Percentiles rank a stretch among this genome's conserved stretches.
Evolutionary conservation across 1,140 invertebrate genomes (phyloP).

Genomic region (Papilio helenus): DNA sequence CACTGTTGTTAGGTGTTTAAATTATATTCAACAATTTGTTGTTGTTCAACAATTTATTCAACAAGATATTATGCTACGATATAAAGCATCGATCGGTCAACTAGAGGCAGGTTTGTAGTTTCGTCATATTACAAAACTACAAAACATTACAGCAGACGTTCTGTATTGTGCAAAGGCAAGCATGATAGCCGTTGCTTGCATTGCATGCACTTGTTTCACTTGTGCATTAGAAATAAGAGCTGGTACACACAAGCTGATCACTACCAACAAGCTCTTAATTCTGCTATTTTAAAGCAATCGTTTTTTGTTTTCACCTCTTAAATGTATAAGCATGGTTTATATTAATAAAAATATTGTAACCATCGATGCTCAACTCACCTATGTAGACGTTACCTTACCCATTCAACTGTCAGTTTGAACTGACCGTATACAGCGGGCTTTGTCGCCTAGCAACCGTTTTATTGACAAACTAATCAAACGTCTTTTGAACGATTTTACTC

Average conservation of each 20-base stretch:
- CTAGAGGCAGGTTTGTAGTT: background rate
- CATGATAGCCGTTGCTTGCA: background rate
- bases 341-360: too few relatives aligned
- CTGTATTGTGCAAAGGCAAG: background rate
- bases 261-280: background rate
- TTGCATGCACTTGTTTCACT: slow-evolving; percentile 5
- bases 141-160: background rate
- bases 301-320: too few relatives aligned
- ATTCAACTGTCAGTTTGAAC: too few relatives aligned
- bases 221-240: background rate
- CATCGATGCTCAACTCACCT: too few relatives aligned
- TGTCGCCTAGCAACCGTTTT: slow-evolving; percentile 58
- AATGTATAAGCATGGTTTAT: too few relatives aligned
- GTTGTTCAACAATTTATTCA: background rate
- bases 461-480: slow-evolving; percentile 70
- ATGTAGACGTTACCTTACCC: too few relatives aligned
- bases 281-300: background rate
- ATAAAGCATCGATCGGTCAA: background rate
- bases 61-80: background rate
- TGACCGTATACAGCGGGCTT: too few relatives aligned
- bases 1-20: too few relatives aligned
- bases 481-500: slow-evolving; percentile 54
- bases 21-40: too few relatives aligned
- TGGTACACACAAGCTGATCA: background rate
- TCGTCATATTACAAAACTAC: slow-evolving; percentile 6